phyloP scores from a whole-genome alignment of 2,888 invertebrate species.

The Chesias legatella region DNA sequence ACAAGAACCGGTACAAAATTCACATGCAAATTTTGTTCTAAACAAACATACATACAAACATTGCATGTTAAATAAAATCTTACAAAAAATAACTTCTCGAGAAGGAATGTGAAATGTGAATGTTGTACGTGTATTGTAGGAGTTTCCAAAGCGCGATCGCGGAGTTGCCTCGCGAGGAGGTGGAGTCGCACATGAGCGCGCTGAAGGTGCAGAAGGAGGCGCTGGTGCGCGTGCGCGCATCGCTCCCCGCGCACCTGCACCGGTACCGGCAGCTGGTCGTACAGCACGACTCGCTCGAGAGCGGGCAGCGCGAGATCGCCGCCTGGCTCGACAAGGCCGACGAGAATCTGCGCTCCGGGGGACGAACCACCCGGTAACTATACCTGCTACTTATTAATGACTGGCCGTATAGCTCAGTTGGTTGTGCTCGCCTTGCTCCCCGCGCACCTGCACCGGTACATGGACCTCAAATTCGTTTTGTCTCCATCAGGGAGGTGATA shows the following conservation, averaged over 20 bases:
- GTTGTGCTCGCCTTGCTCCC: conserved; percentile 91
- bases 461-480: too few species aligned
- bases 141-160: conserved; percentile 95
- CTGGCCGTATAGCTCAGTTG: too few species aligned
- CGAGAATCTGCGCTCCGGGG: conserved; percentile 77
- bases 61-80: too few species aligned
- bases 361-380: conserved; percentile 60
- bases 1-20: too few species aligned
- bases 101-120: too few species aligned
- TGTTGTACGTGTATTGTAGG: conserved; percentile 50
- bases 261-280: conserved; percentile 90
- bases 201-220: conserved; percentile 94
- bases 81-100: too few species aligned
- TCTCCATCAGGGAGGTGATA: conserved; percentile 83
- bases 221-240: conserved; percentile 89
- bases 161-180: conserved; percentile 93
- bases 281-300: conserved; percentile 94
- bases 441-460: conserved; percentile 88
- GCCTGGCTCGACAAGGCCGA: conserved; percentile 94
- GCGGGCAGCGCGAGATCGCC: conserved; percentile 91
- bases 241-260: conserved; percentile 90
- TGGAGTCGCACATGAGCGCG: conserved; percentile 93
- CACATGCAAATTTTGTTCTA: too few species aligned
- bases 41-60: too few species aligned
- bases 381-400: too few species aligned